Evolutionary conservation across 2,113 vertebrate genomes (phyloP).

Genomic region (Melozone crissalis): DNA sequence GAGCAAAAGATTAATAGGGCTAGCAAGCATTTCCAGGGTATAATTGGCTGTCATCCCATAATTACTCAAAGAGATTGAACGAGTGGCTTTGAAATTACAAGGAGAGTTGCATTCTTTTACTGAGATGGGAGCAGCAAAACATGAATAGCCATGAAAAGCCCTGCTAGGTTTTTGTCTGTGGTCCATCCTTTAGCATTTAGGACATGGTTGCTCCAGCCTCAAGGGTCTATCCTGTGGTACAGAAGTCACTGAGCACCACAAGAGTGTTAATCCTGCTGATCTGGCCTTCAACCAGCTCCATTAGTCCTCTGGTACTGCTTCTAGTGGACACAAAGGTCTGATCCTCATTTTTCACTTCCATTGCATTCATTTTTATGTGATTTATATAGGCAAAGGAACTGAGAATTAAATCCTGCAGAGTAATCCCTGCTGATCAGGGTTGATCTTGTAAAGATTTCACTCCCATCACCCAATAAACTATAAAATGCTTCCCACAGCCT

Average conservation of each 20-base stretch:
- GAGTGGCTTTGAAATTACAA: conserved; percentile 59
- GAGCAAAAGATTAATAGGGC: conserved; percentile 60
- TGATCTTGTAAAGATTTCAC: conserved; percentile 35
- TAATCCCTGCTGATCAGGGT: not conserved
- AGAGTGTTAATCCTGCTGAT: not conserved
- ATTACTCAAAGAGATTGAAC: conserved; percentile 35
- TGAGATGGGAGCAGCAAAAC: not conserved
- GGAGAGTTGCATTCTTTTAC: conserved; percentile 37
- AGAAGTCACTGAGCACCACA: not conserved
- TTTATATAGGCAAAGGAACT: conserved; percentile 13
- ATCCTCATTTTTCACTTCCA: not conserved
- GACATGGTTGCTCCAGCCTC: not conserved
- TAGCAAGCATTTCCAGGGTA: conserved; percentile 38
- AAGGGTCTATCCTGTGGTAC: not conserved
- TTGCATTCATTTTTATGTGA: not conserved
- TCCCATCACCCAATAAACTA: conserved; percentile 22
- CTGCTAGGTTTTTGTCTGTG: not conserved
- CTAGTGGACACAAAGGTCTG: not conserved
- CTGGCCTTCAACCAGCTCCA: not conserved
- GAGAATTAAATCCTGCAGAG: conserved; percentile 22
- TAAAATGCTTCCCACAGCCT: conserved; percentile 28
- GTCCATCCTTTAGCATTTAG: not conserved
- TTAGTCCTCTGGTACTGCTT: not conserved
- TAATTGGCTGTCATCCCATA: conserved; percentile 48
- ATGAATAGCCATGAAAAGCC: not conserved